These are phyloP conservation scores for Trachelus iudaicus DNA, from an alignment of 2,888 invertebrate genomes.

Conservation along the genomic window DNA sequence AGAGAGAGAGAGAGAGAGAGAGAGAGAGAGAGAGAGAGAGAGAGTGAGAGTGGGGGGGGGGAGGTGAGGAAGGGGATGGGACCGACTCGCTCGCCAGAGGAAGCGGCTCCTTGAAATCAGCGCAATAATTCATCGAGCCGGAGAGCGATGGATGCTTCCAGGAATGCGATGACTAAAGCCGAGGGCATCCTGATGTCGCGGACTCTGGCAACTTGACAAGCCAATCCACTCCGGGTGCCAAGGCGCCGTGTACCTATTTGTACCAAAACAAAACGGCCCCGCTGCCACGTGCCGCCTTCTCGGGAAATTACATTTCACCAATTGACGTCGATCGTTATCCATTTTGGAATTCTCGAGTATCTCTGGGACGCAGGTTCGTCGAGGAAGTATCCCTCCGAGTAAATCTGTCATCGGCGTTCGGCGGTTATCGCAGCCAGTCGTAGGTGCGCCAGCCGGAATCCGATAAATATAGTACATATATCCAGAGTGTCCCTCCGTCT, in stretches of 20 bases:
- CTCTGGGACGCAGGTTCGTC: neutral
- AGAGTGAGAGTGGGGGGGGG: fast-evolving
- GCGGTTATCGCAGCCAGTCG: too few species aligned
- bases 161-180: slow-evolving; percentile 46
- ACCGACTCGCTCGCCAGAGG: too few species aligned
- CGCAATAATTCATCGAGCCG: slow-evolving; percentile 46
- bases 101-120: slow-evolving; percentile 32
- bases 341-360: neutral
- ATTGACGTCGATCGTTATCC: neutral
- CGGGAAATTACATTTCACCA: too few species aligned
- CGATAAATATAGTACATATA: neutral
- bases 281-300: neutral
- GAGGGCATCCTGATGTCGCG: slow-evolving; percentile 40
- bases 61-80: too few species aligned
- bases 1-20: too few species aligned
- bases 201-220: slow-evolving; percentile 62
- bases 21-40: too few species aligned
- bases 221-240: slow-evolving; percentile 59
- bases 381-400: neutral
- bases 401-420: neutral
- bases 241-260: slow-evolving; percentile 61
- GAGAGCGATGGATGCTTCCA: slow-evolving; percentile 31
- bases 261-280: slow-evolving; percentile 54
- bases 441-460: neutral
- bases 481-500: too few species aligned